phyloP scores from a whole-genome alignment of 1,140 invertebrate genomes.

The Drosophila bocki region DNA sequence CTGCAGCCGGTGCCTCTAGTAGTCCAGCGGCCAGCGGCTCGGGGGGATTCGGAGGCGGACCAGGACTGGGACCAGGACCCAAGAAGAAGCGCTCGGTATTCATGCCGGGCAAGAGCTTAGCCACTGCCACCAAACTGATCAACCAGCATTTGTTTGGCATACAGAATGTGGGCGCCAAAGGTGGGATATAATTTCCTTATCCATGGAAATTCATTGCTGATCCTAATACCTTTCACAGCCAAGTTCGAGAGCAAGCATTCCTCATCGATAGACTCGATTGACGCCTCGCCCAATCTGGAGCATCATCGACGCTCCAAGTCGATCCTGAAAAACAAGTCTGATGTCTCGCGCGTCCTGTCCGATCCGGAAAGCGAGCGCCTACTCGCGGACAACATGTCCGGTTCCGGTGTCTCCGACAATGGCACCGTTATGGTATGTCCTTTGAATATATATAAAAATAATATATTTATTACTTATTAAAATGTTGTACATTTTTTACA shows the following conservation, averaged over 20 bases:
- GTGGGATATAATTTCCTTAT: constrained; percentile 55
- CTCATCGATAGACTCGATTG: constrained; percentile 90
- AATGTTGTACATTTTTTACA: constrained; percentile 21
- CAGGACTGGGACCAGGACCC: constrained; percentile 28
- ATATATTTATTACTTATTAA: neutral
- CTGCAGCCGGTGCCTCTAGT: constrained; percentile 2
- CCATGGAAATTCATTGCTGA: too few relatives aligned
- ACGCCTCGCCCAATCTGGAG: constrained; percentile 88
- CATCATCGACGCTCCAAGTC: constrained; percentile 90
- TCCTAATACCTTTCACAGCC: constrained; percentile 31
- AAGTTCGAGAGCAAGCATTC: constrained; percentile 88
- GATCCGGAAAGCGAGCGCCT: constrained; percentile 92
- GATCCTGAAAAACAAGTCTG: constrained; percentile 91
- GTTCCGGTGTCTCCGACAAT: constrained; percentile 86
- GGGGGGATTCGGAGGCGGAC: constrained; percentile 22
- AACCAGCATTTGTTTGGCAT: constrained; percentile 91
- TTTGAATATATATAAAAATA: neutral
- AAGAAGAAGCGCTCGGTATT: constrained; percentile 87
- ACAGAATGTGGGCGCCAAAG: constrained; percentile 86
- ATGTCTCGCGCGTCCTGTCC: constrained; percentile 85
- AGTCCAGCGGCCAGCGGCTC: constrained; percentile 30
- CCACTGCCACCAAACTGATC: constrained; percentile 90
- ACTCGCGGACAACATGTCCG: constrained; percentile 88
- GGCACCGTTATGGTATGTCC: constrained; percentile 81
- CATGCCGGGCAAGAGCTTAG: constrained; percentile 88